Evolutionary conservation across 2,888 invertebrate species (phyloP).

Genomic region (Drosophila helvetica): DNA sequence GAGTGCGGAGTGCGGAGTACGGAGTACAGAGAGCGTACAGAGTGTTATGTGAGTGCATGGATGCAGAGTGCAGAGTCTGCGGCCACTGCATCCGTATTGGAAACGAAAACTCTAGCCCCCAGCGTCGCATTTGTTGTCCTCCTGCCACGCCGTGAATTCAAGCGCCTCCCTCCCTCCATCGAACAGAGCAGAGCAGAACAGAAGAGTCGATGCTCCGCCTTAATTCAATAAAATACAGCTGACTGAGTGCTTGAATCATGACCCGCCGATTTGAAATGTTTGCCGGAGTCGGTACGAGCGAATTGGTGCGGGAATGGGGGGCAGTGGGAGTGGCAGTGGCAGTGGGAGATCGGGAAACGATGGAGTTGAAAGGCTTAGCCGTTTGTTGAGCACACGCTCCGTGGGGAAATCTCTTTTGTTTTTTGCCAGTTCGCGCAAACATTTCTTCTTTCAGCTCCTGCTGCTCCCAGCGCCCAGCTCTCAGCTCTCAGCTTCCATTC

Average conservation of each 20-base stretch:
- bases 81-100: conserved; percentile 30
- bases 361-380: conserved; percentile 53
- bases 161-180: conserved; percentile 9
- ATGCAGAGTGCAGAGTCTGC: not conserved
- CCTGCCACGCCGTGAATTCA: not conserved
- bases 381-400: conserved; percentile 68
- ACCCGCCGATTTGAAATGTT: conserved; percentile 77
- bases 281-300: conserved; percentile 39
- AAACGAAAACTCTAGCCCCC: conserved; percentile 39
- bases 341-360: conserved; percentile 24
- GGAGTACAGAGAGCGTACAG: not conserved
- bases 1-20: not conserved
- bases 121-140: conserved; percentile 66
- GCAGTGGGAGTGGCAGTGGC: conserved; percentile 1
- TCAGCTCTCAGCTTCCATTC: not conserved
- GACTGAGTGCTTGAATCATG: conserved; percentile 78
- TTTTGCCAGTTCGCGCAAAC: conserved; percentile 37
- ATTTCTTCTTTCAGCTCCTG: conserved; percentile 25
- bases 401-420: conserved; percentile 70
- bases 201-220: conserved; percentile 45
- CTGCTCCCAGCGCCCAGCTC: not conserved
- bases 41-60: not conserved
- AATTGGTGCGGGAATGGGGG: not conserved
- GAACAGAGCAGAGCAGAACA: conserved; percentile 4
- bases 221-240: conserved; percentile 78